A percentile compares a stretch with the other conserved stretches of the same genome.
Conservation (phyloP, 2,888 invertebrate species). For the Tridacna crocea region DNA sequence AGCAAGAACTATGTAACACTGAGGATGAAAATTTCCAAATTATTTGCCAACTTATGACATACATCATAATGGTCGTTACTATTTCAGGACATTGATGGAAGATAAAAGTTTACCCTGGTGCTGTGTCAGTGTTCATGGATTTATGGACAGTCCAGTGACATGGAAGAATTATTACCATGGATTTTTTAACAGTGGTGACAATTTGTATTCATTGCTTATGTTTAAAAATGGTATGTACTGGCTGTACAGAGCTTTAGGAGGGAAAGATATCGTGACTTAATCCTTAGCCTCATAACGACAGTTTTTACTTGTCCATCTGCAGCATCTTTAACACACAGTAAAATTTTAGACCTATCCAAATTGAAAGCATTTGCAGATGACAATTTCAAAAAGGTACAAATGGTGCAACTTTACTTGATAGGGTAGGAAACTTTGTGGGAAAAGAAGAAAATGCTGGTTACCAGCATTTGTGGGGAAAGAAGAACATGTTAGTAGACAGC, state of each 20-base stretch:
- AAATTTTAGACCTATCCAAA: no score
- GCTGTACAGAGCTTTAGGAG: conserved; percentile 69
- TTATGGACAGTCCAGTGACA: conserved; percentile 76
- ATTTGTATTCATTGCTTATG: conserved; percentile 74
- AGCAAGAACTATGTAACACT: no score
- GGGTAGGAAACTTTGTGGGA: no score
- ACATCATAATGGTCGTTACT: background rate
- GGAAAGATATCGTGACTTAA: conserved; percentile 46
- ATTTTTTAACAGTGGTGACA: conserved; percentile 75
- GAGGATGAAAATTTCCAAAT: no score
- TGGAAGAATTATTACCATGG: conserved; percentile 74
- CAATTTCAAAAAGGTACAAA: background rate
- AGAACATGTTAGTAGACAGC: no score
- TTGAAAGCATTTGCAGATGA: background rate
- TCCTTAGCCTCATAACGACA: no score
- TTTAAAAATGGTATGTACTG: conserved; percentile 76
- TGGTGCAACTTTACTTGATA: no score
- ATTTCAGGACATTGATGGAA: conserved; percentile 51
- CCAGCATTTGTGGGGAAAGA: no score
- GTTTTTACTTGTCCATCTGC: no score
- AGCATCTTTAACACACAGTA: no score
- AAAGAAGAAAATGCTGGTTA: no score
- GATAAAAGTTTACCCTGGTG: conserved; percentile 66
- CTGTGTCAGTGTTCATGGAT: conserved; percentile 79
- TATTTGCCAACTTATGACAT: no score